Conservation (phyloP, 2,113 vertebrate species). For the Mystacornis crossleyi region DNA sequence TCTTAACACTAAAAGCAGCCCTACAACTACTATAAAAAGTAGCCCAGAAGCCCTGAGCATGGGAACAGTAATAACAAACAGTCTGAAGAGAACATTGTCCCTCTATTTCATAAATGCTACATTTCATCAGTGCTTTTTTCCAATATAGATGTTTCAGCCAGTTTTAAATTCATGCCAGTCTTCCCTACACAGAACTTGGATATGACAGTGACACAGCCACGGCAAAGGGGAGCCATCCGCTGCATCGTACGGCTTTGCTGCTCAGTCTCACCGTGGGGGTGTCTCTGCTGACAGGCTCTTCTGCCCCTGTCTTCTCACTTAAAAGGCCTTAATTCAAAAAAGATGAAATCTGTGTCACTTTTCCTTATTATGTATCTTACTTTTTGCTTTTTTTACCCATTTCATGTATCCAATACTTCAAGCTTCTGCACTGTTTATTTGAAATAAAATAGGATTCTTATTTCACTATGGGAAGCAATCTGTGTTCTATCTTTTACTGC, state of each 20-base stretch:
- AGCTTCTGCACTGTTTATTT: background rate
- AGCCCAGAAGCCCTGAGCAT: background rate
- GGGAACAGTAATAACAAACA: background rate
- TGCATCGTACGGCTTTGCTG: rapidly evolving
- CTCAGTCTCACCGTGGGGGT: background rate
- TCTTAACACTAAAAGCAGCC: background rate
- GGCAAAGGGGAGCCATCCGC: background rate
- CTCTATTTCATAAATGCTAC: background rate
- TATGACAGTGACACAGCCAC: background rate
- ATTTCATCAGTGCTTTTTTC: background rate
- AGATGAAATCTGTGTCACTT: background rate
- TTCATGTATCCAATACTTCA: background rate
- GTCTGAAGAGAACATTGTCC: background rate
- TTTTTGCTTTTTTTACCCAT: rapidly evolving
- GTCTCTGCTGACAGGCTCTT: background rate
- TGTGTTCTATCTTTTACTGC: background rate
- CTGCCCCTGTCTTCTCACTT: background rate
- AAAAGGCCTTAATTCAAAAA: background rate
- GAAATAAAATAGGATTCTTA: background rate
- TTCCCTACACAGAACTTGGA: background rate
- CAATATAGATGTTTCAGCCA: background rate
- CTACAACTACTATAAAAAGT: background rate
- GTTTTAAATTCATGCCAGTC: background rate
- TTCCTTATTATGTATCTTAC: background rate
- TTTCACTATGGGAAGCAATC: background rate